These are phyloP conservation scores for Danio jaintianensis DNA, from an alignment of 2,797 vertebrate species.

Conservation along the genomic window DNA sequence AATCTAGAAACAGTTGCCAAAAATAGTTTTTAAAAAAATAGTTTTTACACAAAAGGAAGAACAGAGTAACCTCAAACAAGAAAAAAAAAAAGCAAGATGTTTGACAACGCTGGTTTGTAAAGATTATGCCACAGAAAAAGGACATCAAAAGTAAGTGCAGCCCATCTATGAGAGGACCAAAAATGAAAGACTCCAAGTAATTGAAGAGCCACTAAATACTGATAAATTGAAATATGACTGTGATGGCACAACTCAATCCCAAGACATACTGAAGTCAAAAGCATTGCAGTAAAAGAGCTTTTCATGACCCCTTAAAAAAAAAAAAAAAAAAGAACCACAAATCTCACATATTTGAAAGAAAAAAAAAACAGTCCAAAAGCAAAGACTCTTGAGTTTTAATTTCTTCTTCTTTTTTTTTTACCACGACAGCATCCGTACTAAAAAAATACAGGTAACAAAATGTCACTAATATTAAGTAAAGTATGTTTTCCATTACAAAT, in stretches of 20 bases:
- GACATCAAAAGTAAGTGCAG: constrained; percentile 3
- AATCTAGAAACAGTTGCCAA: constrained; percentile 67
- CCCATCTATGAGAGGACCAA: background rate
- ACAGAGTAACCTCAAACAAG: constrained; percentile 17
- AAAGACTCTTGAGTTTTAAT: background rate
- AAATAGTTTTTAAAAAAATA: constrained; percentile 53
- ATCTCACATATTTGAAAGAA: background rate
- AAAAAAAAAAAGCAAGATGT: constrained; percentile 31
- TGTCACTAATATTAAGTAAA: constrained; percentile 43
- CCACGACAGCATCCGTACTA: constrained; percentile 11
- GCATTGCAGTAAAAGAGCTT: background rate
- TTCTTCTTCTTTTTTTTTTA: background rate
- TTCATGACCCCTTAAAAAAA: background rate
- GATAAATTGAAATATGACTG: background rate
- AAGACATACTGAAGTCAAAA: constrained; percentile 31
- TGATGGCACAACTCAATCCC: background rate
- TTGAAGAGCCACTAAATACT: constrained; percentile 9
- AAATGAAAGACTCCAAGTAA: background rate
- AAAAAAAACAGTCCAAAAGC: background rate
- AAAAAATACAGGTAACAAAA: constrained; percentile 43
- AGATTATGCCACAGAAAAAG: background rate
- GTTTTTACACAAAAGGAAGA: constrained; percentile 45
- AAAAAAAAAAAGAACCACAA: background rate
- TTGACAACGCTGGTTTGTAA: constrained; percentile 32
- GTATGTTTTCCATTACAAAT: constrained; percentile 41